A percentile compares a stretch with the other conserved stretches of the same genome.
Conservation (phyloP, 2,113 vertebrate genomes). For the Toxotes jaculatrix region DNA sequence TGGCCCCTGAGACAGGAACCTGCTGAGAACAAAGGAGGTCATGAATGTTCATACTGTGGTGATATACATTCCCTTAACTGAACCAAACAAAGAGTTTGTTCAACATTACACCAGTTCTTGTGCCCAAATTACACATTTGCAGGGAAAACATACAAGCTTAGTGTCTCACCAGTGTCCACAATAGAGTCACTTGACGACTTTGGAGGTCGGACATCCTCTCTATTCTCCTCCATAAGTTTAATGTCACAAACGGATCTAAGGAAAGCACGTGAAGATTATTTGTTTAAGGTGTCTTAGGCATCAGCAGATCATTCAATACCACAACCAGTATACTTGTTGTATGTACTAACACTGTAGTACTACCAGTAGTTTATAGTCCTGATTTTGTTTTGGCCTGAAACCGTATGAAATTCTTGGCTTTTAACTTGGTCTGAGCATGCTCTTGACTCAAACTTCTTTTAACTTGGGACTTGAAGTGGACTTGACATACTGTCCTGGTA, state of each 20-base stretch:
- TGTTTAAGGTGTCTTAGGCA: not conserved
- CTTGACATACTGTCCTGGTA: not conserved
- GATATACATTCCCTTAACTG: not conserved
- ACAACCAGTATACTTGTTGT: not conserved
- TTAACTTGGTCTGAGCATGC: not conserved
- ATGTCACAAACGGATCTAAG: slow-evolving; percentile 64
- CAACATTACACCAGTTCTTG: not conserved
- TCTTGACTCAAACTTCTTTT: not conserved
- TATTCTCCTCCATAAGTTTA: slow-evolving; percentile 78
- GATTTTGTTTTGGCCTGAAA: not conserved
- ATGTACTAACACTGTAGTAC: not conserved
- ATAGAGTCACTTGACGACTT: slow-evolving; percentile 59
- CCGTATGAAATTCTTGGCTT: not conserved
- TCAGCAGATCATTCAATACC: not conserved
- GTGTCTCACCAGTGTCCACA: slow-evolving; percentile 71
- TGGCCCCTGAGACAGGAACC: slow-evolving; percentile 22
- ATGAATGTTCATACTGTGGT: not conserved
- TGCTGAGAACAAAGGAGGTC: slow-evolving; percentile 36
- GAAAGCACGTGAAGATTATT: slow-evolving; percentile 7
- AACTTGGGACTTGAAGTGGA: not conserved
- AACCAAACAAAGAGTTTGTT: not conserved
- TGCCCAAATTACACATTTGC: not conserved
- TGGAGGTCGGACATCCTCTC: not conserved
- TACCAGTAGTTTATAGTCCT: not conserved
- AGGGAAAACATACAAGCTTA: not conserved